A percentile compares a stretch with the other conserved stretches of the same genome.
Evolutionary conservation across 2,888 invertebrate genomes (phyloP).

Genomic region (Incurvaria masculella): DNA sequence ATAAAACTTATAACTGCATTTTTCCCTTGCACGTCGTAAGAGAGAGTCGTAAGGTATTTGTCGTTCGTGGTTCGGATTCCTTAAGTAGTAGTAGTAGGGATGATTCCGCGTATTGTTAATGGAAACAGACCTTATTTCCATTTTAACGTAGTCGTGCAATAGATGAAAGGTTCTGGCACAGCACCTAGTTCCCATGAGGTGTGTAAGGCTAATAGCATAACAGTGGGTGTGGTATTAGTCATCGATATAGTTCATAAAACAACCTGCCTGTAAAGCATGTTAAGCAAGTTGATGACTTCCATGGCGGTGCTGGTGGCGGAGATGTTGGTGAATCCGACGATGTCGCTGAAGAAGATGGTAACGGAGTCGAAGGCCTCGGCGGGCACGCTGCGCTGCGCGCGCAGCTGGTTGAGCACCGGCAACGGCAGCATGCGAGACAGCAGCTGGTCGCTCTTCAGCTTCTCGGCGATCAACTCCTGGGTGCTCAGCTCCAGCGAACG

Average conservation of each 20-base stretch:
- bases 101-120: too few species aligned
- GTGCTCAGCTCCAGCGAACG: conserved; percentile 48
- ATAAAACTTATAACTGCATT: too few species aligned
- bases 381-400: conserved; percentile 53
- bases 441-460: conserved; percentile 56
- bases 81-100: too few species aligned
- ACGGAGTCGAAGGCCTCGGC: conserved; percentile 66
- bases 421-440: conserved; percentile 57
- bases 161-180: too few species aligned
- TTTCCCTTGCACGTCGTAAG: too few species aligned
- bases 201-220: too few species aligned
- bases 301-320: conserved; percentile 62
- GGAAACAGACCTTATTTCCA: too few species aligned
- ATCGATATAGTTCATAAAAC: not conserved
- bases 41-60: too few species aligned
- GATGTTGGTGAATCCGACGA: conserved; percentile 65
- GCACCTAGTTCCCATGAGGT: too few species aligned
- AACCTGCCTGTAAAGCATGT: conserved; percentile 63
- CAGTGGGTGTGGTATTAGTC: too few species aligned
- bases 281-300: conserved; percentile 64
- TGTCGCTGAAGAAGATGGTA: conserved; percentile 70
- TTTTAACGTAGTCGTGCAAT: too few species aligned
- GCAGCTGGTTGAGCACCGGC: conserved; percentile 50
- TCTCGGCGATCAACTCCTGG: conserved; percentile 48
- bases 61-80: too few species aligned